Conservation (phyloP, 2,797 vertebrate genomes). For the Gymnothorax javanicus region DNA sequence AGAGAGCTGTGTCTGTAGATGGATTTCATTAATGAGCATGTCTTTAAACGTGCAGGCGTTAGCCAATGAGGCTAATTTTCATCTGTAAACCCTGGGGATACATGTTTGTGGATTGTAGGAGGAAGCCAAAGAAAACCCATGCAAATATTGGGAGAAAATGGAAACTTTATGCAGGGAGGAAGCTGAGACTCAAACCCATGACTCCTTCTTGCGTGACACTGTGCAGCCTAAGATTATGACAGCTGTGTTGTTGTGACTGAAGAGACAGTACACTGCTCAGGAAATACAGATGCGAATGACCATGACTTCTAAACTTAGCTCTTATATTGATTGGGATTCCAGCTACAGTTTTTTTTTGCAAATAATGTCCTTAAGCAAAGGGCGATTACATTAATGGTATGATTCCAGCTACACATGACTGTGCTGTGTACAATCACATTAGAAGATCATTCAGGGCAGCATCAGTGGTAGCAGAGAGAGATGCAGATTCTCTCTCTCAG, state of each 20-base stretch:
- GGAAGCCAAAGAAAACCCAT: too few species aligned
- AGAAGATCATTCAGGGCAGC: background rate
- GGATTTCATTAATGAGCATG: too few species aligned
- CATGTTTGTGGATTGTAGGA: too few species aligned
- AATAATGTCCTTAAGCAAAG: background rate
- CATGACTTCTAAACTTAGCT: background rate
- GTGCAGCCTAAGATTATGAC: background rate
- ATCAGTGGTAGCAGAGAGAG: background rate
- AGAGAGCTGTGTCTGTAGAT: background rate
- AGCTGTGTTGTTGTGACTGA: background rate
- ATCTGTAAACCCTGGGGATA: too few species aligned
- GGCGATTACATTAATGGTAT: background rate
- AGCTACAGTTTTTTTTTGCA: background rate
- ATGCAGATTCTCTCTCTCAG: background rate
- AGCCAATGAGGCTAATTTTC: too few species aligned
- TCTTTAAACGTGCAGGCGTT: too few species aligned
- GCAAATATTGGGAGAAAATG: too few species aligned
- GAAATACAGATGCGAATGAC: too few species aligned
- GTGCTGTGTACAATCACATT: conserved; percentile 3
- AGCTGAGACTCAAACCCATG: too few species aligned
- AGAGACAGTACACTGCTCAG: background rate
- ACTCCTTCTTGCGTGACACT: too few species aligned
- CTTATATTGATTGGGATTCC: background rate
- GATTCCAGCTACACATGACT: conserved; percentile 6
- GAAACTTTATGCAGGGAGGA: too few species aligned